Evolutionary conservation across 2,797 vertebrate species (phyloP).

Genomic region (Muraenolepis orangiensis): DNA sequence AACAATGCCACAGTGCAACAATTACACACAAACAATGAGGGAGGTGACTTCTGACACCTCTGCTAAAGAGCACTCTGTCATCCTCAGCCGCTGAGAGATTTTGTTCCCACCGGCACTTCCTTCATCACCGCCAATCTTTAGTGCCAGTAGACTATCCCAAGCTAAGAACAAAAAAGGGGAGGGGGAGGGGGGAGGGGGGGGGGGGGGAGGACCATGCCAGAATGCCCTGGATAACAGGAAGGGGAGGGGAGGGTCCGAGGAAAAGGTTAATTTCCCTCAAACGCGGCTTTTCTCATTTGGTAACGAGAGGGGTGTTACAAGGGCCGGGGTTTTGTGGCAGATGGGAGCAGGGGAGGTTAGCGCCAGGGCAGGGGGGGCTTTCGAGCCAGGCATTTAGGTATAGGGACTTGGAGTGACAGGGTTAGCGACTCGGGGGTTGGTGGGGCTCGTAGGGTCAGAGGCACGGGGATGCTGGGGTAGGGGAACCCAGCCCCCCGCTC

Average conservation of each 20-base stretch:
- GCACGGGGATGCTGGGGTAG: conserved; percentile 43
- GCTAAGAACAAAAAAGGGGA: conserved; percentile 35
- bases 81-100: background rate
- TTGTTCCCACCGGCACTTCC: background rate
- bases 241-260: conserved; percentile 39
- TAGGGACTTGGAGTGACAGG: conserved; percentile 74
- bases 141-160: too few relatives aligned
- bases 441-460: conserved; percentile 63
- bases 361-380: conserved; percentile 50
- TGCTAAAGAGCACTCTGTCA: background rate
- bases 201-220: conserved; percentile 57
- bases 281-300: conserved; percentile 63
- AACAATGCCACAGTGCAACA: too few relatives aligned
- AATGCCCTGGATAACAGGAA: conserved; percentile 36
- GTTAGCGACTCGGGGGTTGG: conserved; percentile 66
- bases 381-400: conserved; percentile 53
- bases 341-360: conserved; percentile 68
- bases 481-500: conserved; percentile 43
- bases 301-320: conserved; percentile 68
- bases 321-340: conserved; percentile 54
- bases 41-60: background rate
- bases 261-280: conserved; percentile 64
- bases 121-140: background rate
- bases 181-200: too few relatives aligned
- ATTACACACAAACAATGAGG: background rate